Conservation (phyloP, 2,113 vertebrate species). For the Anoura caudifer region DNA sequence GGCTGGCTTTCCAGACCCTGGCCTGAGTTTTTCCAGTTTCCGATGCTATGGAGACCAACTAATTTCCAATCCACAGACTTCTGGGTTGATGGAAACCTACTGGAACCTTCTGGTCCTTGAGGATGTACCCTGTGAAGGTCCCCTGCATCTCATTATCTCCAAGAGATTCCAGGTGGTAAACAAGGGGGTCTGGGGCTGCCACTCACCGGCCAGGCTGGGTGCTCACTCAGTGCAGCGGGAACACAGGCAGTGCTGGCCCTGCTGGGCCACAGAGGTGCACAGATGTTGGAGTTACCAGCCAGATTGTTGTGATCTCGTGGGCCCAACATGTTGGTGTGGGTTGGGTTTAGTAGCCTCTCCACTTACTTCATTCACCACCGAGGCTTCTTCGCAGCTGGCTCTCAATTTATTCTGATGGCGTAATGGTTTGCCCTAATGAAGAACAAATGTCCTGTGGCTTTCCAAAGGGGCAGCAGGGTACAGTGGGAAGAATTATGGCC, state of each 20-base stretch:
- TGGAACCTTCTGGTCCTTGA: neutral
- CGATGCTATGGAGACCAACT: neutral
- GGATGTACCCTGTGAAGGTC: neutral
- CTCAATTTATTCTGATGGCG: neutral
- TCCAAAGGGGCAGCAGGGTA: neutral
- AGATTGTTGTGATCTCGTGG: neutral
- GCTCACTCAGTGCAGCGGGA: neutral
- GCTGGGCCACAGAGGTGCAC: accelerated
- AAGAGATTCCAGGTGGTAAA: neutral
- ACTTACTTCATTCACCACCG: neutral
- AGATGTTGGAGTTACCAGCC: neutral
- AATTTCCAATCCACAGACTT: neutral
- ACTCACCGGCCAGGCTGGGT: neutral
- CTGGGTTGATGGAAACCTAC: neutral
- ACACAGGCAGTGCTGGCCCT: neutral
- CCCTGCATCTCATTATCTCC: neutral
- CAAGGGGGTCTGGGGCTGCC: neutral
- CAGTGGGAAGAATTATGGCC: neutral
- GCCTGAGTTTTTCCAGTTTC: neutral
- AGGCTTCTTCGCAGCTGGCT: neutral
- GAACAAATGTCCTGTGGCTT: constrained; percentile 49
- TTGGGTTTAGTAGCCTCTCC: neutral
- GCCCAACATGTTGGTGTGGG: neutral
- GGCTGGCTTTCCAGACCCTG: neutral
- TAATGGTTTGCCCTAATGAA: constrained; percentile 23